Base-by-base conservation (phyloP, 1,140 invertebrate genomes). In the Megalonaias nervosa region DNA sequence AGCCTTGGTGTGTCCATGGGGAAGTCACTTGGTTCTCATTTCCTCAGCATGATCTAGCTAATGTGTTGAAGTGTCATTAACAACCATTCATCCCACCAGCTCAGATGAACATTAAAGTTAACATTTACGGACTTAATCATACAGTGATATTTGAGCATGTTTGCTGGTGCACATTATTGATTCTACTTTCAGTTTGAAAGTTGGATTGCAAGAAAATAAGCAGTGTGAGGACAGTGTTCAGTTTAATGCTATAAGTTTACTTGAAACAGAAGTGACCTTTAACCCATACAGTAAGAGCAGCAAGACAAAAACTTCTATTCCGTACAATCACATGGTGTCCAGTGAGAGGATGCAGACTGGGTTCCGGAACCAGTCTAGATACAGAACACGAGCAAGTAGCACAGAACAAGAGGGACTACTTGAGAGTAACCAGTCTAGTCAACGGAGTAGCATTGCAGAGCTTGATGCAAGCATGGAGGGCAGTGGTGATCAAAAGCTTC, bases 311-410 rank as follows among this genome's bases (percentile, higher is more conserved):
- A 77, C 69, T 23, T 67, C 75, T 38, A 73, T 77, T 1, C 75
- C 75, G 3, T 77, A 77, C 21, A 77, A 77, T 31, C 75, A 77
- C 69, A 77, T 77, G 75, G 23, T 21, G 3, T 77, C 75, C 9
- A 71, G 73, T 26, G 73, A 77, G 48, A 56, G 67, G 60, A 60
- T 55, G 19, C 66, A 38, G 38, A 48, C 38, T 48, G 38, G 38
- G 38, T 48, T 48, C 58, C 48, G 62, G 4, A 65, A 61, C 21
- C 75, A 77, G 70, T 72, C 75, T 21, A 21, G 70, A 58, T 77
- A 77, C 55, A 57, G 75, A 23, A 77, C 75, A 48, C 38, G 75
- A 61, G 75, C 75, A 6, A 77, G 65, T 57, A 77, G 75, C 57
- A 73, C 70, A 61, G 75, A 77, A 65, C 75, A 77, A 57, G 75